Percentiles rank a stretch among this genome's conserved stretches.
Conservation (phyloP, 2,797 vertebrate genomes). For the Sibirionetta formosa region DNA sequence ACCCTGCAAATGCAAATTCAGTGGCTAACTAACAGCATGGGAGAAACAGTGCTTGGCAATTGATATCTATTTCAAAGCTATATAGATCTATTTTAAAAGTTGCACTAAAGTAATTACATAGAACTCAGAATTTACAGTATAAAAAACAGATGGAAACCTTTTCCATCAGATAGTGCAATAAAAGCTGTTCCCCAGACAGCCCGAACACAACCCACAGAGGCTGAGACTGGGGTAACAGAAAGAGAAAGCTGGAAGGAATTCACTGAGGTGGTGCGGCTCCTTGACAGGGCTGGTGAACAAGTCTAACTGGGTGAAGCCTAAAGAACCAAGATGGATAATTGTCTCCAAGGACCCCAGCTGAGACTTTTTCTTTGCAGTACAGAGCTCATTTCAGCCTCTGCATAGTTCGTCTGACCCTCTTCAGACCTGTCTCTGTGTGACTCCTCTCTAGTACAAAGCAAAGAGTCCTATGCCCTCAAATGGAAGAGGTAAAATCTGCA, state of each 20-base stretch:
- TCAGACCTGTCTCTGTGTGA: not conserved
- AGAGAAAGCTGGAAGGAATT: not conserved
- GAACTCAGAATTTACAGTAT: not conserved
- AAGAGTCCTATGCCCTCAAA: not conserved
- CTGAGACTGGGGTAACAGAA: not conserved
- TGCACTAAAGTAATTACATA: not conserved
- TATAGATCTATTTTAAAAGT: slow-evolving; percentile 3
- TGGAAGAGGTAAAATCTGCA: not conserved
- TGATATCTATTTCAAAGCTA: not conserved
- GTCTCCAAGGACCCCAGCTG: not conserved
- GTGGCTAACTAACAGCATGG: not conserved
- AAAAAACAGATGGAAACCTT: not conserved
- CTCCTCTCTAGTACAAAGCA: not conserved
- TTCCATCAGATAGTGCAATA: not conserved
- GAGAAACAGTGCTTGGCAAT: not conserved
- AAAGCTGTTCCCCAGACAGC: not conserved
- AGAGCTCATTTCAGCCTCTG: not conserved
- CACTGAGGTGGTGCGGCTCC: not conserved
- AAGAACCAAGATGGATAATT: not conserved
- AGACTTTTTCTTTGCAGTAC: not conserved
- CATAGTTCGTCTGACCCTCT: not conserved
- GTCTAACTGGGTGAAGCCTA: not conserved
- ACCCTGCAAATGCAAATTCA: not conserved
- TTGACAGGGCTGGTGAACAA: not conserved
- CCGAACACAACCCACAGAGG: not conserved